Percentiles rank a stretch among this genome's conserved stretches.
phyloP scores from a whole-genome alignment of 2,113 vertebrate genomes.

The crab-eating macaque (Macaca fascicularis) region DNA sequence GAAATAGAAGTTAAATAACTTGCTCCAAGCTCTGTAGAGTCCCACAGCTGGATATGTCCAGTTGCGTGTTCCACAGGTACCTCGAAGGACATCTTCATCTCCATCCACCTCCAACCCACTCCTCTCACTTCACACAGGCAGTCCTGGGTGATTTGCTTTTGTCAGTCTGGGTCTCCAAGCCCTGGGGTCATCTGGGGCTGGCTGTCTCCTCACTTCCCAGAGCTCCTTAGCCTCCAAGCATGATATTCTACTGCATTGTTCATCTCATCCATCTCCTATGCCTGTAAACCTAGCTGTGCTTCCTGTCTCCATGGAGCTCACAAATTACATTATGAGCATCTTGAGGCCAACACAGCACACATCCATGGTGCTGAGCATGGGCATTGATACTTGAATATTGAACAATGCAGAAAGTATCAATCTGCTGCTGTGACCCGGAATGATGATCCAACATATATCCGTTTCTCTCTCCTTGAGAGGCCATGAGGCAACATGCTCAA shows the following conservation, averaged over 20 bases:
- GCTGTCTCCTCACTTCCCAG: not conserved
- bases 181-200: not conserved
- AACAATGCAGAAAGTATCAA: not conserved
- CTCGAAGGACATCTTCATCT: not conserved
- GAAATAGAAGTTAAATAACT: not conserved
- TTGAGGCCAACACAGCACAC: not conserved
- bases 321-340: rapidly evolving
- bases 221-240: not conserved
- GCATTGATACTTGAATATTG: not conserved
- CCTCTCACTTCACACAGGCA: not conserved
- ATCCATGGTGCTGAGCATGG: not conserved
- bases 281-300: not conserved
- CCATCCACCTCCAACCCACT: too few relatives aligned
- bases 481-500: rapidly evolving
- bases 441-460: not conserved
- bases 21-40: not conserved
- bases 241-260: rapidly evolving
- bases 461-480: not conserved
- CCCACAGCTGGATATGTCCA: not conserved
- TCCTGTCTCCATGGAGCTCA: not conserved
- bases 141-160: rapidly evolving
- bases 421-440: not conserved
- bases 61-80: rapidly evolving
- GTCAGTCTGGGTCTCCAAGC: not conserved
- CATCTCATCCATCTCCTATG: rapidly evolving